These are phyloP conservation scores for Macroteleia sp. DNA, from an alignment of 2,888 invertebrate species.

Conservation along the genomic window DNA sequence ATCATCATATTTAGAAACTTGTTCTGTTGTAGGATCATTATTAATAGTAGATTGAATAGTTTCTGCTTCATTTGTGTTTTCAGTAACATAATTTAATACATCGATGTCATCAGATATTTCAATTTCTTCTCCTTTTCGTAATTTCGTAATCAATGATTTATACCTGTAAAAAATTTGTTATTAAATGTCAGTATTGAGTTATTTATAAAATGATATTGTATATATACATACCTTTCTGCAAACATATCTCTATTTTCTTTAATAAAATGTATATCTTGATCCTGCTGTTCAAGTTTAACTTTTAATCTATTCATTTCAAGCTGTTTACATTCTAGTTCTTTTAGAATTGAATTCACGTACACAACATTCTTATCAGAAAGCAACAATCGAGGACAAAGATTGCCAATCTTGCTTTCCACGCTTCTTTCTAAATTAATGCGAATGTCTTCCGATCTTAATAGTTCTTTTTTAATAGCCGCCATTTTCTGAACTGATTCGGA, in stretches of 20 bases:
- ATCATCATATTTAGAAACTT: too few species aligned
- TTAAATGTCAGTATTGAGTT: not conserved
- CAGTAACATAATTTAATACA: not conserved
- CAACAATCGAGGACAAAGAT: slow-evolving; percentile 65
- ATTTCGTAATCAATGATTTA: slow-evolving; percentile 11
- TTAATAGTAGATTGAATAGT: not conserved
- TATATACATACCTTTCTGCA: slow-evolving; percentile 68
- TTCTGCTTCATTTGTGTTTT: not conserved
- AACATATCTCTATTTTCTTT: slow-evolving; percentile 71
- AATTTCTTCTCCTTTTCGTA: slow-evolving; percentile 17
- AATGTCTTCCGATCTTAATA: slow-evolving; percentile 67
- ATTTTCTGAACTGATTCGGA: slow-evolving; percentile 66
- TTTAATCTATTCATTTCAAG: slow-evolving; percentile 70
- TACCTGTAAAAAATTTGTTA: slow-evolving; percentile 6
- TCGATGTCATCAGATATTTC: slow-evolving; percentile 1
- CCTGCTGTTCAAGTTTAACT: slow-evolving; percentile 67
- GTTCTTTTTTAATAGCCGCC: slow-evolving; percentile 64
- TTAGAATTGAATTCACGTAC: slow-evolving; percentile 68
- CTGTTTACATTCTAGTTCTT: slow-evolving; percentile 64
- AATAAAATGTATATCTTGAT: slow-evolving; percentile 70
- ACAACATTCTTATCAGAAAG: slow-evolving; percentile 70
- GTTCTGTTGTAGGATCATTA: not conserved
- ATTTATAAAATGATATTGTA: not conserved
- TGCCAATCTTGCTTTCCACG: slow-evolving; percentile 67
- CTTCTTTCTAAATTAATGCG: slow-evolving; percentile 68